These are phyloP conservation scores for Poecile atricapillus DNA, from an alignment of 2,113 vertebrate species.

Conservation along the genomic window DNA sequence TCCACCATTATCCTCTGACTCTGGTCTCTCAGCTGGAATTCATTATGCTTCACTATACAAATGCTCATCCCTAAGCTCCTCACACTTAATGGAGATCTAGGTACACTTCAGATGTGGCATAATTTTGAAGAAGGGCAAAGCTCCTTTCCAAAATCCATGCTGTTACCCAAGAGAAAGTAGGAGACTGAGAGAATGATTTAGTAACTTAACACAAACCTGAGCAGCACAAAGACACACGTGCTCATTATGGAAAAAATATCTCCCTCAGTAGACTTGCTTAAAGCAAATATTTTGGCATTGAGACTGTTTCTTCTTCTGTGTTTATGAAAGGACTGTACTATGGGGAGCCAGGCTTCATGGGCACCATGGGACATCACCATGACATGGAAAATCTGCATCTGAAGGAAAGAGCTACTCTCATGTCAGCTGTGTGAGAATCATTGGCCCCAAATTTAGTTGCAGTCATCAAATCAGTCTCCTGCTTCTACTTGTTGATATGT, in stretches of 20 bases:
- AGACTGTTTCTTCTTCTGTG: neutral
- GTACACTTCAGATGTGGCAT: neutral
- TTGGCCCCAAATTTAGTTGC: neutral
- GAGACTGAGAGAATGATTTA: neutral
- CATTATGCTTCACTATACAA: neutral
- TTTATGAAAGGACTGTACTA: neutral
- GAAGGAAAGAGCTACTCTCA: neutral
- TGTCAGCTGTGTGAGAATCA: neutral
- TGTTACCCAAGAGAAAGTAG: neutral
- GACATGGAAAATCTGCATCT: neutral
- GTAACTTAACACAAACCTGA: neutral
- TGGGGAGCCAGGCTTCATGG: neutral
- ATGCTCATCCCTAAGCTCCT: neutral
- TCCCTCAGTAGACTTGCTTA: neutral
- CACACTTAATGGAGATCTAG: neutral
- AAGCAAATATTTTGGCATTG: neutral
- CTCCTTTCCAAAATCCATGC: neutral
- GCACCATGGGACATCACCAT: neutral
- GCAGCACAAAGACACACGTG: neutral
- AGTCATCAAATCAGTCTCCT: neutral
- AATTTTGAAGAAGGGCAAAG: neutral
- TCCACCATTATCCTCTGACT: neutral
- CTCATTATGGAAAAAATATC: slow-evolving; percentile 1
- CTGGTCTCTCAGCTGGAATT: neutral
- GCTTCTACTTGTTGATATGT: neutral